phyloP scores from a whole-genome alignment of 1,140 invertebrate species.

The Microplitis demolitor region DNA sequence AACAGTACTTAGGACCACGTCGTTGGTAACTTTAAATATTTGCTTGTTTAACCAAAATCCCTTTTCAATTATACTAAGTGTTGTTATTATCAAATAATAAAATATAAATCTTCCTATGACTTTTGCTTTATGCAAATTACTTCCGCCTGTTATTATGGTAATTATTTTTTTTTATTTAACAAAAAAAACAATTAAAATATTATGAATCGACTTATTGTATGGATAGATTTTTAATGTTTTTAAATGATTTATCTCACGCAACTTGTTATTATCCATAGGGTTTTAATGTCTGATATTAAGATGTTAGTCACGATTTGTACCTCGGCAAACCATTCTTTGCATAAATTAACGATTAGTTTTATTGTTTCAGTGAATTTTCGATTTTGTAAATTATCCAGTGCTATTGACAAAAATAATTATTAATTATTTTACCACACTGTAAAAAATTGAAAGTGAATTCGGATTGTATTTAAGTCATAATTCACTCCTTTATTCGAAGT shows the following conservation, averaged over 20 bases:
- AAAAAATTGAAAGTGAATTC: no score
- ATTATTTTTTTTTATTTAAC: conserved; percentile 2
- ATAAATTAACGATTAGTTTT: neutral
- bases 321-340: conserved; percentile 19
- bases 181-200: conserved; percentile 11
- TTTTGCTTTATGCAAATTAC: conserved; percentile 31
- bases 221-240: conserved; percentile 14
- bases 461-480: no score
- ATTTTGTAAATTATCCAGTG: neutral
- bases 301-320: conserved; percentile 12
- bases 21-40: conserved; percentile 20
- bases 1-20: no score
- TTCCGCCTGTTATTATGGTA: conserved; percentile 29
- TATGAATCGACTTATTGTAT: conserved; percentile 15
- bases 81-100: conserved; percentile 36
- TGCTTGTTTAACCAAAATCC: conserved; percentile 34
- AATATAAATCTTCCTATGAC: conserved; percentile 33
- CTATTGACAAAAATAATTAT: conserved; percentile 3
- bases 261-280: conserved; percentile 39
- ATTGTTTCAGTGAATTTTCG: neutral
- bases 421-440: neutral
- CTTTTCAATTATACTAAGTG: conserved; percentile 35
- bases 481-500: no score
- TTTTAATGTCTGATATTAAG: conserved; percentile 32
- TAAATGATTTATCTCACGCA: conserved; percentile 18